These are phyloP conservation scores for Pseudomyrmex flavicornis DNA, from an alignment of 1,140 invertebrate genomes.

Conservation along the genomic window DNA sequence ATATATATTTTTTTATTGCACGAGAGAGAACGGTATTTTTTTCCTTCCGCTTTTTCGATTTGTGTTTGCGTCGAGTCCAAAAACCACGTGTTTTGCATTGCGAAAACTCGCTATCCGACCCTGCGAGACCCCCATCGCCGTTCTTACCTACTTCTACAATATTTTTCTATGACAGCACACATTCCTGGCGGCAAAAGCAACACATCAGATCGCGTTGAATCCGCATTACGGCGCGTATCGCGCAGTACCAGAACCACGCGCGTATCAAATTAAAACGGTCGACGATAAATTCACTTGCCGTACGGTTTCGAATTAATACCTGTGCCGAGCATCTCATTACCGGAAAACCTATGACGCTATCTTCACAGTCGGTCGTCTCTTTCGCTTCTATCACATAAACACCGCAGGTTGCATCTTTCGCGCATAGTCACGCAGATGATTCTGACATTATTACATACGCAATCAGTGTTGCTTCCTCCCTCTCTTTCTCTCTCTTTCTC, in stretches of 20 bases:
- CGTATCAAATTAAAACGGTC: constrained; percentile 41
- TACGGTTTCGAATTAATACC: constrained; percentile 19
- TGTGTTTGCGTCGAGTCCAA: neutral
- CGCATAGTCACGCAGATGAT: constrained; percentile 3
- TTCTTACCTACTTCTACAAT: neutral
- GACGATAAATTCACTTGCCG: constrained; percentile 49
- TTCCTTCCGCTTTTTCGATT: neutral
- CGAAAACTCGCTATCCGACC: neutral
- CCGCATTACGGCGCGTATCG: constrained; percentile 1
- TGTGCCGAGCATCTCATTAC: constrained; percentile 39
- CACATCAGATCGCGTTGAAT: constrained; percentile 1
- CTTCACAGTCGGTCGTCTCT: neutral
- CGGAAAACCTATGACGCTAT: constrained; percentile 21
- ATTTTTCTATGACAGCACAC: neutral
- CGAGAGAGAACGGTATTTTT: neutral
- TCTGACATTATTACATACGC: constrained; percentile 22
- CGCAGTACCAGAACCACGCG: too few relatives aligned
- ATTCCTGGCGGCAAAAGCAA: neutral
- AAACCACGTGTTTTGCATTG: neutral
- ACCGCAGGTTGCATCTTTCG: constrained; percentile 8
- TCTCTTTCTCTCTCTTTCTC: neutral
- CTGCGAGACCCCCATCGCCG: neutral
- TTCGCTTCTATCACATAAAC: constrained; percentile 19
- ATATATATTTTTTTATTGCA: too few relatives aligned
- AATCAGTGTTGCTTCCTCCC: neutral